A percentile compares a stretch with the other conserved stretches of the same genome.
phyloP scores from a whole-genome alignment of 2,113 vertebrate species.

The Eudorcas thomsonii region DNA sequence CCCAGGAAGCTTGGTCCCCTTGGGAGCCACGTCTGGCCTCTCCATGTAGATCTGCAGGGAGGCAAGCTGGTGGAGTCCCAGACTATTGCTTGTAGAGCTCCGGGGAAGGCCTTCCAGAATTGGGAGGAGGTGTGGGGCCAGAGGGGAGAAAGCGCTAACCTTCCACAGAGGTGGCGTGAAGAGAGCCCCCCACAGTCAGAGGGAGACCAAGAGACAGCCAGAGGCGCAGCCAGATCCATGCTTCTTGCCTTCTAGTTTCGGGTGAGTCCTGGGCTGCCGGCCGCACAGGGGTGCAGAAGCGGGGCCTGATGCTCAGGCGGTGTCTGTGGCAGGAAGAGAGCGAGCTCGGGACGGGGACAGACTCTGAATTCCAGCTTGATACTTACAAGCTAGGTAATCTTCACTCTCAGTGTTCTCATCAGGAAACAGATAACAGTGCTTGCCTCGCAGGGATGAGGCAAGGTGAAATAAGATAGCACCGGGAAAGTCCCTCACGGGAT shows the following conservation, averaged over 20 bases:
- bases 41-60: neutral
- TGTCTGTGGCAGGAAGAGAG: neutral
- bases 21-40: neutral
- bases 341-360: neutral
- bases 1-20: neutral
- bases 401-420: neutral
- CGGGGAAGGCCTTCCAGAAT: neutral
- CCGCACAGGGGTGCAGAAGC: neutral
- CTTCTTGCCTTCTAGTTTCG: neutral
- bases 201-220: neutral
- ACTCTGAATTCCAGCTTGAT: neutral
- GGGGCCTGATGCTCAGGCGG: accelerated
- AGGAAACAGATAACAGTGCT: neutral
- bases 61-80: neutral
- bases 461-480: neutral
- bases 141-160: neutral
- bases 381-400: neutral
- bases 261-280: neutral
- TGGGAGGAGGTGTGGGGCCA: neutral
- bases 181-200: neutral
- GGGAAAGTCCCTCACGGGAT: neutral
- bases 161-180: neutral
- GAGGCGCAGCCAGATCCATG: neutral
- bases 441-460: neutral
- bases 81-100: neutral